phyloP scores from a whole-genome alignment of 2,888 invertebrate genomes.

The Lymantria monacha region DNA sequence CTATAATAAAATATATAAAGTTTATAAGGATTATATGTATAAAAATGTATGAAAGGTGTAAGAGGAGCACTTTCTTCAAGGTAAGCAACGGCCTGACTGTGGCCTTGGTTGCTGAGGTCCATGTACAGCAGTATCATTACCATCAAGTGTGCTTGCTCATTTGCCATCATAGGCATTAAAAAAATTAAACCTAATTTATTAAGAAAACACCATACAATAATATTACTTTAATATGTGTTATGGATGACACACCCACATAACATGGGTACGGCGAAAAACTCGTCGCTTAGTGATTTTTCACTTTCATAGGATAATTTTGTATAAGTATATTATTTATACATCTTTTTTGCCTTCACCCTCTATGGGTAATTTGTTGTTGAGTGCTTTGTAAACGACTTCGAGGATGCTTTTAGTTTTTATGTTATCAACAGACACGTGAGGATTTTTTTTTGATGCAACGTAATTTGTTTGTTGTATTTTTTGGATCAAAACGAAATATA shows the following conservation, averaged over 20 bases:
- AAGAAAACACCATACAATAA: too few relatives aligned
- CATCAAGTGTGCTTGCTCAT: too few relatives aligned
- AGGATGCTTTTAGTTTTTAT: conserved; percentile 3
- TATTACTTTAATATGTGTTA: not conserved
- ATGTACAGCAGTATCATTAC: too few relatives aligned
- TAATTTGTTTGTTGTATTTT: not conserved
- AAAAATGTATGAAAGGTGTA: too few relatives aligned
- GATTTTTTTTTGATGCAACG: not conserved
- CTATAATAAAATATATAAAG: too few relatives aligned
- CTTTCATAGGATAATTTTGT: not conserved
- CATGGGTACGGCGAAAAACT: conserved; percentile 11
- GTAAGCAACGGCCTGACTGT: too few relatives aligned
- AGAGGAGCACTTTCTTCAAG: too few relatives aligned
- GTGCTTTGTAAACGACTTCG: conserved; percentile 6
- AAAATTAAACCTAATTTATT: too few relatives aligned
- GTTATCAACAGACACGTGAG: not conserved
- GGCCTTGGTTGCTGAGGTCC: too few relatives aligned
- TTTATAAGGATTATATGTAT: too few relatives aligned
- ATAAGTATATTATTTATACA: not conserved
- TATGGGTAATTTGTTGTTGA: conserved; percentile 2
- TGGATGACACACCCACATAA: not conserved
- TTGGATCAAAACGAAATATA: too few relatives aligned
- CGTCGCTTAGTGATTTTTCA: conserved; percentile 5
- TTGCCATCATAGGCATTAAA: too few relatives aligned
- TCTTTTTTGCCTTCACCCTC: not conserved